phyloP scores from a whole-genome alignment of 2,113 vertebrate genomes.

The Anguilla rostrata region DNA sequence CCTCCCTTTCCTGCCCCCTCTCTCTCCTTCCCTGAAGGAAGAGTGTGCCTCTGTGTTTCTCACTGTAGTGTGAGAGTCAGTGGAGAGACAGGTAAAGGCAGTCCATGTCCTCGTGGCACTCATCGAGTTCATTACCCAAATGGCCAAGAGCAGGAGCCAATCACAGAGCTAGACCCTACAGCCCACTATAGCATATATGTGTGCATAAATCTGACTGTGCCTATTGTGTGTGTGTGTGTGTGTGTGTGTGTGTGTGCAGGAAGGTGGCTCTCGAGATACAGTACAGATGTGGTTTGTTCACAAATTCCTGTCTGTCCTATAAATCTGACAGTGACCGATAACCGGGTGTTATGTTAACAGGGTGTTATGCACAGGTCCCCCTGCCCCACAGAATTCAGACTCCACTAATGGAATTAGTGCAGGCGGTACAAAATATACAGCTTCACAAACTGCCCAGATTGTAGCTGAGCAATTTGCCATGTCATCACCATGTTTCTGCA shows the following conservation, averaged over 20 bases:
- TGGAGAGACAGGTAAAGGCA: background rate
- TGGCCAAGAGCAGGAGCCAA: too few relatives aligned
- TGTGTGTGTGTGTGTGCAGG: background rate
- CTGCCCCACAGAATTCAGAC: background rate
- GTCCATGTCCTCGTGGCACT: background rate
- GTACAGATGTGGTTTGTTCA: background rate
- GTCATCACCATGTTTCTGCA: constrained; percentile 8
- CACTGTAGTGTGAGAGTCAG: background rate
- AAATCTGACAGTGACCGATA: background rate
- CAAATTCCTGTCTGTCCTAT: background rate
- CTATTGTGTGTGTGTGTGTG: background rate
- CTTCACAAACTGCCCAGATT: background rate
- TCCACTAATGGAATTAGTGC: background rate
- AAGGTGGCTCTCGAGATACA: too few relatives aligned
- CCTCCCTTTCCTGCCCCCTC: background rate
- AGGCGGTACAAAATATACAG: background rate
- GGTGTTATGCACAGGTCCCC: background rate
- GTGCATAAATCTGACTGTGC: background rate
- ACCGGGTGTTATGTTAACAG: background rate
- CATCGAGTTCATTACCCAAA: too few relatives aligned
- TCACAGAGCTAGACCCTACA: too few relatives aligned
- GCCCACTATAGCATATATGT: too few relatives aligned
- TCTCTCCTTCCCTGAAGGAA: background rate
- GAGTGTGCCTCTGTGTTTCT: background rate
- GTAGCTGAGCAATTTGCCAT: background rate